phyloP scores from a whole-genome alignment of 2,113 vertebrate genomes.

The Sarotherodon lohbergeri region DNA sequence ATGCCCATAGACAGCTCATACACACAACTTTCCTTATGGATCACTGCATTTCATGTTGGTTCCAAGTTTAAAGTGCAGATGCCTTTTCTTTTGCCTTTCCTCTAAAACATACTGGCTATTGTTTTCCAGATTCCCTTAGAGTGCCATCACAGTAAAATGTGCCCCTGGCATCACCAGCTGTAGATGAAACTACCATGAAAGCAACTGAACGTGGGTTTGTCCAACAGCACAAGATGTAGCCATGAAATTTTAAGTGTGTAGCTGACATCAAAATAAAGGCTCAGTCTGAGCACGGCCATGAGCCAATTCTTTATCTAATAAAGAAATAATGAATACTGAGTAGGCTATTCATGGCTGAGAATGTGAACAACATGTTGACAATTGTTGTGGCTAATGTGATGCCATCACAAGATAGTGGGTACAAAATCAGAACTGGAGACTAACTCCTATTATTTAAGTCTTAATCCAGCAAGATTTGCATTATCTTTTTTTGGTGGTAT shows the following conservation, averaged over 20 bases:
- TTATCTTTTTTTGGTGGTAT: neutral
- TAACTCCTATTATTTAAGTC: neutral
- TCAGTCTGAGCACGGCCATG: neutral
- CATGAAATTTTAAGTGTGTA: neutral
- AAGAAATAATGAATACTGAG: neutral
- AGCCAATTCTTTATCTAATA: neutral
- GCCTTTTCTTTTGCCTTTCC: neutral
- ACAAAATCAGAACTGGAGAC: neutral
- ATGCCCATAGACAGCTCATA: neutral
- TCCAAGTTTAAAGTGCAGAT: neutral
- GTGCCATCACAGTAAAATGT: neutral
- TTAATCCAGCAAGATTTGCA: neutral
- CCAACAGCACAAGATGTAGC: neutral
- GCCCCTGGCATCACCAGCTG: neutral
- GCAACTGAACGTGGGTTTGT: neutral
- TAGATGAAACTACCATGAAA: neutral
- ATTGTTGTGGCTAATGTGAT: neutral
- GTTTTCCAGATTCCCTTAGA: neutral
- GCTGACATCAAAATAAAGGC: neutral
- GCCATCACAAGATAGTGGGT: neutral
- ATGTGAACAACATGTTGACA: neutral
- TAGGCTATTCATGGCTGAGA: neutral
- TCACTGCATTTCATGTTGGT: neutral
- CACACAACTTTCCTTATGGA: neutral
- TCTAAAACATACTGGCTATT: neutral